Conservation (phyloP, 2,888 invertebrate genomes). For the Aleiodes alternator region DNA sequence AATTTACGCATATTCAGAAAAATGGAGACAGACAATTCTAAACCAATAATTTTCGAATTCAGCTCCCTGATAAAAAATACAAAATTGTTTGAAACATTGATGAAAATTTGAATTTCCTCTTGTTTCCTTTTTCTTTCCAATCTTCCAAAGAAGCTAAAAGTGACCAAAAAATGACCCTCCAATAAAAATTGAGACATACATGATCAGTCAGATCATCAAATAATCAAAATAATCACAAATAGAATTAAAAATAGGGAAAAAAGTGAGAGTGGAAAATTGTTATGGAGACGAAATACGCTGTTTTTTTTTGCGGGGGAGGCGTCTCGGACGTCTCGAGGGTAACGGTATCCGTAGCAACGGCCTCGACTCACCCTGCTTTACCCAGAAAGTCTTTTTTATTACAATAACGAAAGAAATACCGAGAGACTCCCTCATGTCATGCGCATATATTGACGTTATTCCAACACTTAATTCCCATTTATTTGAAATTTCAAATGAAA, state of each 20-base stretch:
- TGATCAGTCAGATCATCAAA: too few species aligned
- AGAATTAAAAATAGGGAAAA: not conserved
- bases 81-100: too few species aligned
- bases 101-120: too few species aligned
- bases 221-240: too few species aligned
- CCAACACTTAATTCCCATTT: not conserved
- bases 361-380: constrained; percentile 57
- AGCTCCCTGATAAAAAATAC: too few species aligned
- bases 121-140: too few species aligned
- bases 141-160: too few species aligned
- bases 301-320: constrained; percentile 3
- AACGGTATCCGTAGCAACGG: constrained; percentile 66
- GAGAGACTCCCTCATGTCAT: constrained; percentile 38
- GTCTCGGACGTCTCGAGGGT: constrained; percentile 46
- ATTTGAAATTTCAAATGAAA: not conserved
- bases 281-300: constrained; percentile 6
- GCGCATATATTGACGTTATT: constrained; percentile 43
- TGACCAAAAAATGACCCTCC: too few species aligned
- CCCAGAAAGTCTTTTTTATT: constrained; percentile 42
- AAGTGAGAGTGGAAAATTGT: constrained; percentile 30
- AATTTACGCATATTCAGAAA: too few species aligned
- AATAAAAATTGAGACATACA: too few species aligned
- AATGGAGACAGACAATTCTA: too few species aligned
- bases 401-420: constrained; percentile 37
- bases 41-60: too few species aligned